Base-by-base conservation (phyloP, 23 tunicate species). In the Phallusia fumigata region DNA sequence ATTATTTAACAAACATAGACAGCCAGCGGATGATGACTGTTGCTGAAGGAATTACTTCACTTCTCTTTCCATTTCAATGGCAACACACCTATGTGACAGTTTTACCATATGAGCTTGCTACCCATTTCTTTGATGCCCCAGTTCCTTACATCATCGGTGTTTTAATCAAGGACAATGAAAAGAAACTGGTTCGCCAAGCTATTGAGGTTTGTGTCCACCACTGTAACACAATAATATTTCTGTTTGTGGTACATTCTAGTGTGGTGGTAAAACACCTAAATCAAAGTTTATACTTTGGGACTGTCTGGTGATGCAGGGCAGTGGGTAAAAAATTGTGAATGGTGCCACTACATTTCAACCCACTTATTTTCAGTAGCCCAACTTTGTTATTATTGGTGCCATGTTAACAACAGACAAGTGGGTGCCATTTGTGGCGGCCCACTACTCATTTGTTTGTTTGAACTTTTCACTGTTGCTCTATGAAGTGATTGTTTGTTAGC, bases 41-140 rank as follows among this genome's bases (percentile, higher is more conserved):
- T 35, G 93, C 87, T 18, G 98, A 93, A 79, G 90, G 91, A 3
- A 85, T 93, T 0, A 88, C 90, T 36, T 72, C 93, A 0, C 80
- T 96, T 26, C 73, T 96, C 40, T 96, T 96, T 85, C 99, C 99
- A 28, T 96, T 96, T 65, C 88, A 82, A 72, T 88, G 96, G 99
- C 96, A 84, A 49, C 86, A 88, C 52, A 79, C 93, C 15, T 78
- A 82, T 32, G 93, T 83, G 6, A 80, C 99, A 18, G 87, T 96
- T 49, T 74, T 96, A 12, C 97, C 97, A 26, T 83, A 73, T 53
- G 81, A 89, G 31, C 76, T 81, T n/a, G 97, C 96, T 24, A 28
- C 64, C 22, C 89, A 86, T 53, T 91, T 87, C 73, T 69, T 96
- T 31, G 99, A 96, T 52, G 99, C 99, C 28, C 99, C 99, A 11